Conservation (phyloP, 2,797 vertebrate species). For the Apogon hyalosoma region DNA sequence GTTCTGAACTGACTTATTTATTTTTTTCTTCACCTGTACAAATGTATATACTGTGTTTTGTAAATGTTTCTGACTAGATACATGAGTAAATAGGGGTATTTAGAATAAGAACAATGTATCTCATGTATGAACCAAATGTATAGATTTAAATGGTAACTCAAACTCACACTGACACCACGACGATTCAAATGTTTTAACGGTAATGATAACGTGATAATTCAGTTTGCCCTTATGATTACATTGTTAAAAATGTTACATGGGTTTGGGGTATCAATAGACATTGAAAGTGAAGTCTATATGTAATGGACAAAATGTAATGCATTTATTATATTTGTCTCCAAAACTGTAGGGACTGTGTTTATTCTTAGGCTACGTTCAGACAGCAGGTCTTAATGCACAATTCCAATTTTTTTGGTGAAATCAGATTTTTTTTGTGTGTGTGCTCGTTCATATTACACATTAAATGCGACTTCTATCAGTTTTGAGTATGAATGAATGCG, state of each 20-base stretch:
- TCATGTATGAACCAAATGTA: conserved; percentile 50
- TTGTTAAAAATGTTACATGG: conserved; percentile 31
- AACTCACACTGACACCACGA: conserved; percentile 24
- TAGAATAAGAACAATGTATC: conserved; percentile 48
- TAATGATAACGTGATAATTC: conserved; percentile 40
- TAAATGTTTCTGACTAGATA: conserved; percentile 72
- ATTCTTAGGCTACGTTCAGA: conserved; percentile 8
- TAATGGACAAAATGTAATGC: conserved; percentile 35
- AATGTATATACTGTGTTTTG: conserved; percentile 73
- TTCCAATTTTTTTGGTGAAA: no score
- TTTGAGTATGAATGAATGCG: no score
- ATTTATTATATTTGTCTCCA: conserved; percentile 40
- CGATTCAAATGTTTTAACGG: conserved; percentile 40
- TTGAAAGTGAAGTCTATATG: conserved; percentile 23
- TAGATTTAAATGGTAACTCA: conserved; percentile 45
- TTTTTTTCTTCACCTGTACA: conserved; percentile 69
- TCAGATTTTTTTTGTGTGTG: no score
- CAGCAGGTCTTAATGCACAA: neutral
- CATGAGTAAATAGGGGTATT: conserved; percentile 56
- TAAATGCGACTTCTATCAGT: no score
- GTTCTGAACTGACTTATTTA: conserved; percentile 68
- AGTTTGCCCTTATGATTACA: conserved; percentile 35
- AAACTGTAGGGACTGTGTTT: conserved; percentile 29
- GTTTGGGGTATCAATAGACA: conserved; percentile 46
- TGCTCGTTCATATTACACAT: no score